A percentile compares a stretch with the other conserved stretches of the same genome.
phyloP scores from a whole-genome alignment of 2,888 invertebrate species.

The Chirona hameri region DNA sequence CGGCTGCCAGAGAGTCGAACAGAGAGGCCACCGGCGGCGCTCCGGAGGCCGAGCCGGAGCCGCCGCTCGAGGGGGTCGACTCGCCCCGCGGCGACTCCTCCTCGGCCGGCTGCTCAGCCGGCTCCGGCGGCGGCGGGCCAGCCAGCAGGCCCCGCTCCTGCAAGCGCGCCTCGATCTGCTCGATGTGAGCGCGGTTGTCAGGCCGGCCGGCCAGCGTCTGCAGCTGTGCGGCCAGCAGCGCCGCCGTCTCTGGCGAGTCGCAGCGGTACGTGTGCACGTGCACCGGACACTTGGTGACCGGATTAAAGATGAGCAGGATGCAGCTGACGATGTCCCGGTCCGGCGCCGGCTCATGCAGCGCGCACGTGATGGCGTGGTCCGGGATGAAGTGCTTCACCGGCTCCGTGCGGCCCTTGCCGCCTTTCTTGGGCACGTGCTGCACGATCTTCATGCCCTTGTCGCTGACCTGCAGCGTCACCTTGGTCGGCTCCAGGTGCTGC shows the following conservation, averaged over 20 bases:
- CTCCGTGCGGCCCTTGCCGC: slow-evolving; percentile 45
- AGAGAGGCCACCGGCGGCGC: slow-evolving; percentile 61
- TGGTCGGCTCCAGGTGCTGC: slow-evolving; percentile 78
- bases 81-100: slow-evolving; percentile 5
- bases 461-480: slow-evolving; percentile 85
- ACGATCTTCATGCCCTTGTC: slow-evolving; percentile 92
- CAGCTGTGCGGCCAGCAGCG: slow-evolving; percentile 77
- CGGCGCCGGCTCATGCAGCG: slow-evolving; percentile 64
- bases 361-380: slow-evolving; percentile 87
- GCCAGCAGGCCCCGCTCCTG: slow-evolving; percentile 48
- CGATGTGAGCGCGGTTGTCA: slow-evolving; percentile 79
- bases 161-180: slow-evolving; percentile 67
- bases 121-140: slow-evolving; percentile 43
- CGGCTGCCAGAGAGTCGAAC: slow-evolving; percentile 88
- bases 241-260: slow-evolving; percentile 89
- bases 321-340: slow-evolving; percentile 87
- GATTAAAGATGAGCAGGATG: slow-evolving; percentile 87
- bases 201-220: slow-evolving; percentile 74
- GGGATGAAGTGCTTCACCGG: slow-evolving; percentile 90
- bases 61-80: slow-evolving; percentile 33
- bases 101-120: slow-evolving; percentile 9
- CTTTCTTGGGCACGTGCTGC: slow-evolving; percentile 60
- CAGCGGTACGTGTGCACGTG: slow-evolving; percentile 83
- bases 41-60: slow-evolving; percentile 8
- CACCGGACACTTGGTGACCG: slow-evolving; percentile 87